Percentiles rank a stretch among this genome's conserved stretches.
Conservation (phyloP, 2,888 invertebrate species). For the Ommatoiulus sabulosus region DNA sequence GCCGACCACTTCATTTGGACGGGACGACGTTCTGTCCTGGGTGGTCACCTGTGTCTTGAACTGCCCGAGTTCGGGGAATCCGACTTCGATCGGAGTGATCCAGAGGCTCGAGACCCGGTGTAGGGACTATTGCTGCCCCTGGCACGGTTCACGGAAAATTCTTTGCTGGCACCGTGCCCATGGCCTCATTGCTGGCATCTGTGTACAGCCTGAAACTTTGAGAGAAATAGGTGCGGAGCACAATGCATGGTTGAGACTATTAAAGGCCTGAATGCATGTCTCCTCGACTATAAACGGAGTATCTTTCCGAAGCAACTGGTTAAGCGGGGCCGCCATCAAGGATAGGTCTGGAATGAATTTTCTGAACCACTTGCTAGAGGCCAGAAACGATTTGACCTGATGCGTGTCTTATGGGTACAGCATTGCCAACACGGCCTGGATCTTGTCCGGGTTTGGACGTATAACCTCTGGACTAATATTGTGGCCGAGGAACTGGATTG, state of each 20-base stretch:
- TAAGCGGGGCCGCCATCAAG: not conserved
- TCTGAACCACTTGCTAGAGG: not conserved
- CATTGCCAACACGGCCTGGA: not conserved
- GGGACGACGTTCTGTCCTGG: too few species aligned
- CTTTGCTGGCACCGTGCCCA: not conserved
- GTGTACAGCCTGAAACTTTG: not conserved
- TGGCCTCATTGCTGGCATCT: not conserved
- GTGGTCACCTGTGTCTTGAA: too few species aligned
- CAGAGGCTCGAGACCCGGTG: too few species aligned
- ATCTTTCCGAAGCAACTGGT: not conserved
- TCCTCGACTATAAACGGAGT: not conserved
- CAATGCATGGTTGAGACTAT: not conserved
- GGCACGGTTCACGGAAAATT: too few species aligned
- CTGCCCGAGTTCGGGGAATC: too few species aligned
- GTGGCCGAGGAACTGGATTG: not conserved
- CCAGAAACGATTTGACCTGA: not conserved
- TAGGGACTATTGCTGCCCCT: too few species aligned
- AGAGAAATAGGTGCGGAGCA: not conserved
- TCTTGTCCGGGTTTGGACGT: not conserved
- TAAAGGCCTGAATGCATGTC: not conserved
- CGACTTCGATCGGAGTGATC: too few species aligned
- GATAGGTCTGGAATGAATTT: not conserved
- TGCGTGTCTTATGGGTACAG: not conserved
- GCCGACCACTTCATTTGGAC: too few species aligned
- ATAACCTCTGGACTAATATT: not conserved